Evolutionary conservation across 2,888 invertebrate species (phyloP), one percentile per base, ranked within the genome.

Genomic region (Macrostomum cliftonense): DNA sequence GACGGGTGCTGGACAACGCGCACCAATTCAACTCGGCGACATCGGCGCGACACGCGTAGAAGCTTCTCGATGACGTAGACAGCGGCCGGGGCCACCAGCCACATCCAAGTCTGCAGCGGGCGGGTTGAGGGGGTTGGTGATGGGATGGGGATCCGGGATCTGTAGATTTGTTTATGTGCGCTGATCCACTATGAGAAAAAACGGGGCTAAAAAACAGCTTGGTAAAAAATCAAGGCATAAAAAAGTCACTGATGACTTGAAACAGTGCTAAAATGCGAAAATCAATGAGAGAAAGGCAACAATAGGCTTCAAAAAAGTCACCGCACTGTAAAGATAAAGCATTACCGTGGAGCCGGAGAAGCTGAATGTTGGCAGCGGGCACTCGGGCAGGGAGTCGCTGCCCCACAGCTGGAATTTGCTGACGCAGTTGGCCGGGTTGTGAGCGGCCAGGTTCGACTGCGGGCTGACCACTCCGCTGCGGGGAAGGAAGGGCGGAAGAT

Each of bases 1-100:
- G 67, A 68, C 4, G 66, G 67, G 57, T 70, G 69, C 44, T 61
- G 61, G 17, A 67, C 58, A 21, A 65, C 63, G 66, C 67, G 53
- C 1, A 60, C 58, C 14, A 70, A 59, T 36, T 58, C 55, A 12
- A 65, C 65, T 49, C 55, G 53, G 53, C 65, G 64, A 39, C 59
- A 54, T 47, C 64, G 60, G 37, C 65, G 57, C 14, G 58, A 49
- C 49, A 69, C 60, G 37, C 68, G 55, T 36, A 68, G 54, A n/a
- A 59, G 19, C 45, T 66, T 53, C 49, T 70, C 70, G 39, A 67
- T 37, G 11, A 62, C 39, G 49, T 68, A 70, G 7, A 69, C 49
- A 11, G 60, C 52, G 39, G 67, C 55, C 7, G 69, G 67, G 16
- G 55, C 61, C 12, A 66, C 46, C 1, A 65, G 59, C 70, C 70